These are phyloP conservation scores for Lampris incognitus DNA, from an alignment of 2,113 vertebrate genomes.

Conservation along the genomic window DNA sequence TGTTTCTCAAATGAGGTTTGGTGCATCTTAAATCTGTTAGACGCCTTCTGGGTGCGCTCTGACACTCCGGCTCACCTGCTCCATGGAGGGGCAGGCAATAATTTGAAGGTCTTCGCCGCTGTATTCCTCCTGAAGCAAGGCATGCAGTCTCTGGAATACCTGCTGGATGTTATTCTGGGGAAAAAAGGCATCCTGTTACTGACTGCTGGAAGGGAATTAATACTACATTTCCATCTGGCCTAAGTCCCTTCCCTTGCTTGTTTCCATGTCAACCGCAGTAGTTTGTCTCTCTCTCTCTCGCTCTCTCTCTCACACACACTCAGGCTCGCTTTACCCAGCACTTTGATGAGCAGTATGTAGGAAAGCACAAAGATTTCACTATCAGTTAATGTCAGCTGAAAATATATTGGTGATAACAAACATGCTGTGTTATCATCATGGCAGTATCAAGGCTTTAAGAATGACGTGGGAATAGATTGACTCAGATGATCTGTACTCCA, in stretches of 20 bases:
- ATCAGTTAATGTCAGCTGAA: slow-evolving; percentile 57
- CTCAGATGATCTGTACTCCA: slow-evolving; percentile 24
- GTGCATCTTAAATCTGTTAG: slow-evolving; percentile 51
- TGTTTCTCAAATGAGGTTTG: slow-evolving; percentile 33
- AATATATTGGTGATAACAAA: slow-evolving; percentile 19
- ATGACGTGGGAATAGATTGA: slow-evolving; percentile 34
- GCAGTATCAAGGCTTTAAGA: slow-evolving; percentile 31
- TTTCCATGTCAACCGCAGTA: slow-evolving; percentile 75
- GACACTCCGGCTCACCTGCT: slow-evolving; percentile 86
- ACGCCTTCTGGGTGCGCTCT: slow-evolving; percentile 38
- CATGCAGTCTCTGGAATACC: slow-evolving; percentile 93
- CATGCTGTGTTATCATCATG: background rate
- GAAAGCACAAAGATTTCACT: slow-evolving; percentile 58
- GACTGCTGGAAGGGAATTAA: slow-evolving; percentile 67
- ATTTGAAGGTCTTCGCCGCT: slow-evolving; percentile 93
- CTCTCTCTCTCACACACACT: slow-evolving; percentile 18
- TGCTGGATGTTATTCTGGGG: slow-evolving; percentile 96
- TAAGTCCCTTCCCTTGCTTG: slow-evolving; percentile 60
- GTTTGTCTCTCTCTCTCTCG: slow-evolving; percentile 58
- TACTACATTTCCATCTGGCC: slow-evolving; percentile 69
- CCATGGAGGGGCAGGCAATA: slow-evolving; percentile 95
- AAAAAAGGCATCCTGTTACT: slow-evolving; percentile 54
- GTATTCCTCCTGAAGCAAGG: slow-evolving; percentile 93
- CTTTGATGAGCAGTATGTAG: slow-evolving; percentile 57
- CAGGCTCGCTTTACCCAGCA: slow-evolving; percentile 60